A percentile compares a stretch with the other conserved stretches of the same genome.
phyloP scores from a whole-genome alignment of 2,888 invertebrate species.

The Cheiracanthium punctorium region DNA sequence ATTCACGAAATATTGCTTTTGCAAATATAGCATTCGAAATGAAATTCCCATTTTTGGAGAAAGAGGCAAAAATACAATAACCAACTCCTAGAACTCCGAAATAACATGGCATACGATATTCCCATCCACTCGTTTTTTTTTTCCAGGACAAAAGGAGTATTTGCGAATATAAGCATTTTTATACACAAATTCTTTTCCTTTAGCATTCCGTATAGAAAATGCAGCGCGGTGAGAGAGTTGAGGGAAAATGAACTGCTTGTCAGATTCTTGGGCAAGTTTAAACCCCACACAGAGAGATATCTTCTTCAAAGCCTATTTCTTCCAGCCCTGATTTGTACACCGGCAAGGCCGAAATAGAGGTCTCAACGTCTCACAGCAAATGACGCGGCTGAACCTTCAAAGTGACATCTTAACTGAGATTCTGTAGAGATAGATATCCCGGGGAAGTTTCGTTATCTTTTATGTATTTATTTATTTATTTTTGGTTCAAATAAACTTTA shows the following conservation, averaged over 20 bases:
- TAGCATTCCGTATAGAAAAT: background rate
- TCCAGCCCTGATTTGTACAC: constrained; percentile 52
- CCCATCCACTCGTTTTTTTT: background rate
- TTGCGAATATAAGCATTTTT: constrained; percentile 35
- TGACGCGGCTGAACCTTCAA: constrained; percentile 49
- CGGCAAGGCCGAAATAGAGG: constrained; percentile 44
- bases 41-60: constrained; percentile 1
- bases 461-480: constrained; percentile 10
- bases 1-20: background rate
- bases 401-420: constrained; percentile 40
- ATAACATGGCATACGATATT: constrained; percentile 15
- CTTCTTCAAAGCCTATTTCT: constrained; percentile 34
- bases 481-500: background rate
- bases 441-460: background rate
- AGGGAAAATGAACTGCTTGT: constrained; percentile 24
- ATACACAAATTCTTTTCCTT: background rate
- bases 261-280: constrained; percentile 52
- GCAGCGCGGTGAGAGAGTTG: background rate
- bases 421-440: background rate
- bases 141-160: constrained; percentile 12
- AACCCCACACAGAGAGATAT: constrained; percentile 22
- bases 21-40: background rate
- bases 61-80: constrained; percentile 2
- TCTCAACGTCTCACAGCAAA: constrained; percentile 63
- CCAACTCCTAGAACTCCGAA: background rate